Evolutionary conservation across 2,113 vertebrate genomes (phyloP).

Genomic region (Cacatua alba): DNA sequence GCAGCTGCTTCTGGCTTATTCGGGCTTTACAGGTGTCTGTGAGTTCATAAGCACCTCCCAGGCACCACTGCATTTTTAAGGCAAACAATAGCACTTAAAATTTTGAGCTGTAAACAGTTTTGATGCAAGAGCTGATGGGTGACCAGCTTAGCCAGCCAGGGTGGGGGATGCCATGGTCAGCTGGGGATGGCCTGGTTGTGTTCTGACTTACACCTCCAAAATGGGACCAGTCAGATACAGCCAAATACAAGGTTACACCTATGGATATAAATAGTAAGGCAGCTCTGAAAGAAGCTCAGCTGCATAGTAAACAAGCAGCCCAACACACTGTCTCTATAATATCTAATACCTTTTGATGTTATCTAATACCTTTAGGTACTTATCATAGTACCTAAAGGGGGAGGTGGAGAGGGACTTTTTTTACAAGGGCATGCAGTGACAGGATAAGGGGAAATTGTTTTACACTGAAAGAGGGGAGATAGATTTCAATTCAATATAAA

Average conservation of each 20-base stretch:
- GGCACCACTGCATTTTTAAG: not conserved
- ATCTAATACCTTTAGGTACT: not conserved
- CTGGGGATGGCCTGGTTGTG: not conserved
- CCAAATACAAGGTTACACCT: not conserved
- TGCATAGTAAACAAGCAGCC: not conserved
- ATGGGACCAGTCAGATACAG: not conserved
- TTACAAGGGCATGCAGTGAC: not conserved
- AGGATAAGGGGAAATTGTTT: not conserved
- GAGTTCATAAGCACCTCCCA: not conserved
- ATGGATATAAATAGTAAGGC: not conserved
- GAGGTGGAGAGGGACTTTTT: not conserved
- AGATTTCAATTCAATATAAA: not conserved
- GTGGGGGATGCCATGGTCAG: not conserved
- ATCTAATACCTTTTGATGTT: not conserved
- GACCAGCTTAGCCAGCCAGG: not conserved
- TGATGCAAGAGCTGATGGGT: not conserved
- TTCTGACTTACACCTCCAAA: not conserved
- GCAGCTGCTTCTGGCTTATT: not conserved
- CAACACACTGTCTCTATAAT: not conserved
- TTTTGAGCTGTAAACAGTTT: not conserved
- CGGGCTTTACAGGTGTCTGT: not conserved
- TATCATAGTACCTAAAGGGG: not conserved
- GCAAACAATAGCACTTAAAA: not conserved
- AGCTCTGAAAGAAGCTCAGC: not conserved
- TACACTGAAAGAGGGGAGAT: not conserved